These are phyloP conservation scores for Glaucopsyche alexis DNA, from an alignment of 2,888 invertebrate species.

Conservation along the genomic window DNA sequence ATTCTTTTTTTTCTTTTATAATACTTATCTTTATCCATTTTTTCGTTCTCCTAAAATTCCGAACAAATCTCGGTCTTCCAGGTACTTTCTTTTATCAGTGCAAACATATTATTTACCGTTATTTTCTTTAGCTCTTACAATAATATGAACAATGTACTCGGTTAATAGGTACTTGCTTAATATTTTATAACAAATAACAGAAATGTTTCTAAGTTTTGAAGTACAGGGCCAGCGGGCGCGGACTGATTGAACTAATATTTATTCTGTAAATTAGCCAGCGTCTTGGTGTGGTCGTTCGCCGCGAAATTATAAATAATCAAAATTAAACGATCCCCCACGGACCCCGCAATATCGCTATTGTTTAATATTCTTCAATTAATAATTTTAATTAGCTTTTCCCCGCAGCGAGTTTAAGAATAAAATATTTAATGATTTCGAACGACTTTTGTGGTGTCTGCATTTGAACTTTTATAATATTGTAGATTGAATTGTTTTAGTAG, in stretches of 20 bases:
- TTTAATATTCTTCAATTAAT: constrained; percentile 71
- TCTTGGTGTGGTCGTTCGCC: constrained; percentile 51
- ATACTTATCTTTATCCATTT: too few species aligned
- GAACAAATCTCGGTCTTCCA: too few species aligned
- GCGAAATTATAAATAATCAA: constrained; percentile 68
- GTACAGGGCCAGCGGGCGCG: constrained; percentile 39
- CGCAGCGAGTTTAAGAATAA: constrained; percentile 6
- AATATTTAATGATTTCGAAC: constrained; percentile 23
- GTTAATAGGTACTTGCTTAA: not conserved
- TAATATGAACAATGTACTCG: too few species aligned
- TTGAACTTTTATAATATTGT: not conserved
- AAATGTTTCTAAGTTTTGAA: constrained; percentile 38
- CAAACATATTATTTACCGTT: too few species aligned
- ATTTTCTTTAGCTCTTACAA: too few species aligned
- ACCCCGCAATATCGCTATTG: constrained; percentile 55
- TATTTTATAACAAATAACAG: not conserved
- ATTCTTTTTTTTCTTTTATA: too few species aligned
- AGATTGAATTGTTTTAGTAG: not conserved
- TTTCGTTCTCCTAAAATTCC: too few species aligned
- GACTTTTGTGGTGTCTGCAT: not conserved
- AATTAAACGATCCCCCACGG: constrained; percentile 66
- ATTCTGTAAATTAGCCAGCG: constrained; percentile 75
- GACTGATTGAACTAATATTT: constrained; percentile 75
- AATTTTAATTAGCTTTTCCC: constrained; percentile 56
- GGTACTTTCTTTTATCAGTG: too few species aligned